phyloP scores from a whole-genome alignment of 2,797 vertebrate genomes.

The Cetoscarus ocellatus region DNA sequence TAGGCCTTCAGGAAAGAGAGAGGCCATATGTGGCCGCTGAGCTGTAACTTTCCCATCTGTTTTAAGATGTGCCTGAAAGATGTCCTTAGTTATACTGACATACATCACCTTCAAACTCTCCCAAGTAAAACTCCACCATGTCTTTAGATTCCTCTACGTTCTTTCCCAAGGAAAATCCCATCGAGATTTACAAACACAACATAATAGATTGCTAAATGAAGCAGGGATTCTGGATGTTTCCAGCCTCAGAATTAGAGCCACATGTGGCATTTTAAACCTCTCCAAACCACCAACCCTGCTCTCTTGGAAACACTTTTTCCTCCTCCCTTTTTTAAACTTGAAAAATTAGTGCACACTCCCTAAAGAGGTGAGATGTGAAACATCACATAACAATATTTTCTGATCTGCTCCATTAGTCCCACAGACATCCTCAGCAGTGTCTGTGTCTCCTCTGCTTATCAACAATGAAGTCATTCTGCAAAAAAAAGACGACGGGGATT shows the following conservation, averaged over 20 bases:
- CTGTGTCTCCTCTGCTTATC: slow-evolving; percentile 48
- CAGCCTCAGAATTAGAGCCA: slow-evolving; percentile 73
- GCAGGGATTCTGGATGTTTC: slow-evolving; percentile 60
- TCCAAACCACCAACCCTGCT: slow-evolving; percentile 62
- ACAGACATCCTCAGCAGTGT: slow-evolving; percentile 51
- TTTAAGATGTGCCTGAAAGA: neutral
- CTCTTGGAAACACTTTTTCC: slow-evolving; percentile 60
- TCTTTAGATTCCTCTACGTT: slow-evolving; percentile 39
- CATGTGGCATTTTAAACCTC: slow-evolving; percentile 66
- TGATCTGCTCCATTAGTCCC: slow-evolving; percentile 45
- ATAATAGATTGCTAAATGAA: slow-evolving; percentile 63
- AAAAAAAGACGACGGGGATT: slow-evolving; percentile 6
- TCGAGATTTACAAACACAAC: slow-evolving; percentile 38
- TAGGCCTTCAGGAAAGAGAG: no score
- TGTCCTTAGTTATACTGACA: slow-evolving; percentile 18
- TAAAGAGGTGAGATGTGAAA: slow-evolving; percentile 48
- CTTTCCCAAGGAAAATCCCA: slow-evolving; percentile 49
- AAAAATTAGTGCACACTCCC: slow-evolving; percentile 40
- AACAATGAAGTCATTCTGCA: slow-evolving; percentile 68
- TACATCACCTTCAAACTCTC: neutral
- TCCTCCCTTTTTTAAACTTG: slow-evolving; percentile 15
- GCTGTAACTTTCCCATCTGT: no score
- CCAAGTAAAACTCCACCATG: slow-evolving; percentile 4
- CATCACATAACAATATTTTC: slow-evolving; percentile 44
- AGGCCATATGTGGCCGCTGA: no score